These are phyloP conservation scores for Scelioninae gen. 1 DNA, from an alignment of 2,888 invertebrate species.

Conservation along the genomic window DNA sequence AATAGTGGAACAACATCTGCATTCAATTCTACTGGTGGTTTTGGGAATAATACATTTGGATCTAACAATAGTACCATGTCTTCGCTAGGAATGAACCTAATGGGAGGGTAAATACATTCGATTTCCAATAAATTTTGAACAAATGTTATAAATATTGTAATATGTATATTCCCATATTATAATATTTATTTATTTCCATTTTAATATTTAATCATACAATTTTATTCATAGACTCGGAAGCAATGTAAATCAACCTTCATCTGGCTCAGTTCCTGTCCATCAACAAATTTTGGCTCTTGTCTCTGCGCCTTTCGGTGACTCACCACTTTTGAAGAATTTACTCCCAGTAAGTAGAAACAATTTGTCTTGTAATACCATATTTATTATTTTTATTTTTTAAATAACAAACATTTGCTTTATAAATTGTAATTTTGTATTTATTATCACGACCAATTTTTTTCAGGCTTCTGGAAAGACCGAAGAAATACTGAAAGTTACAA, in stretches of 20 bases:
- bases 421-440: too few species aligned
- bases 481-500: slow-evolving; percentile 89
- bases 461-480: slow-evolving; percentile 87
- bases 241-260: slow-evolving; percentile 80
- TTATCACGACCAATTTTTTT: slow-evolving; percentile 22
- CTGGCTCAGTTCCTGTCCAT: slow-evolving; percentile 85
- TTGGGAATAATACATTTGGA: slow-evolving; percentile 84
- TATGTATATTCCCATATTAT: too few species aligned
- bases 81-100: slow-evolving; percentile 77
- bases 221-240: slow-evolving; percentile 71
- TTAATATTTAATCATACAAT: slow-evolving; percentile 1
- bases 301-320: slow-evolving; percentile 94
- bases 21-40: slow-evolving; percentile 83
- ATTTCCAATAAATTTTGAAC: too few species aligned
- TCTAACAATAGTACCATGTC: slow-evolving; percentile 73
- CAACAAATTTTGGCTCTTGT: slow-evolving; percentile 91
- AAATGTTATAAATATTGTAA: too few species aligned
- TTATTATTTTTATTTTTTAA: too few species aligned
- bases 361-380: too few species aligned
- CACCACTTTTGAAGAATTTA: slow-evolving; percentile 92
- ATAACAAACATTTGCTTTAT: too few species aligned
- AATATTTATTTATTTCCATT: slow-evolving; percentile 13
- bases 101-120: slow-evolving; percentile 75
- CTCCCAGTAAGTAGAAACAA: slow-evolving; percentile 83
- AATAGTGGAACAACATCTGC: slow-evolving; percentile 83